Evolutionary conservation across 2,113 vertebrate genomes (phyloP), one percentile per base, ranked within the genome.

Genomic region (Taurulus bubalis): DNA sequence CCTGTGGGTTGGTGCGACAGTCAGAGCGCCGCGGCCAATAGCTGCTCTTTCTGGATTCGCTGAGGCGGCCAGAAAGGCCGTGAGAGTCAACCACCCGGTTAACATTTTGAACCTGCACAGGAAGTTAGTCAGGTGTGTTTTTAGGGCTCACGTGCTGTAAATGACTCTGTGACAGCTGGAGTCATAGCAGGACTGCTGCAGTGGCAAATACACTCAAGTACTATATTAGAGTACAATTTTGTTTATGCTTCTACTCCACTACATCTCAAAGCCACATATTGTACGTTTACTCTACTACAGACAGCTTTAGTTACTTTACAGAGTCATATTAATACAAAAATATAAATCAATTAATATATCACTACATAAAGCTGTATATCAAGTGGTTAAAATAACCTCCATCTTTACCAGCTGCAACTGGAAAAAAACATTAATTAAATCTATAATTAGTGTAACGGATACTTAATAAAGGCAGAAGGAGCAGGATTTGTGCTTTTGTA

Each of bases 41-140:
- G 59, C 67, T 14, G 38, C 77, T 38, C 2, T 47, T 1, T 58
- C 62, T 16, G 49, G 30, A 77, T 42, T 24, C 0, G 32, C 71
- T 58, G 77, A 86, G 30, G 3, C 53, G 1, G 55, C 73, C 55
- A 90, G 49, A 16, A 92, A 4, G 20, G 71, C 75, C 1, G 82
- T 56, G 53, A 90, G 20, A 0, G 68, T 68, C 53, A 92, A 79
- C 89, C 88, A 92, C 4, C 73, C 6, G 26, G 75, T 82, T 51
- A 87, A 79, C 92, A 91, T 93, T 75, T 58, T 70, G 3, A 83
- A 73, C 75, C 89, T 92, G 85, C 1, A 2, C 22, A 71, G 49
- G 77, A 87, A 42, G 69, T 12, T 18, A 22, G 65, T 84, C 77
- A 68, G 60, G 8, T 72, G 74, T 8, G 14, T 53, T 70, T 77